Evolutionary conservation across 2,888 invertebrate genomes (phyloP).

Genomic region (Agrochola lychnidis): DNA sequence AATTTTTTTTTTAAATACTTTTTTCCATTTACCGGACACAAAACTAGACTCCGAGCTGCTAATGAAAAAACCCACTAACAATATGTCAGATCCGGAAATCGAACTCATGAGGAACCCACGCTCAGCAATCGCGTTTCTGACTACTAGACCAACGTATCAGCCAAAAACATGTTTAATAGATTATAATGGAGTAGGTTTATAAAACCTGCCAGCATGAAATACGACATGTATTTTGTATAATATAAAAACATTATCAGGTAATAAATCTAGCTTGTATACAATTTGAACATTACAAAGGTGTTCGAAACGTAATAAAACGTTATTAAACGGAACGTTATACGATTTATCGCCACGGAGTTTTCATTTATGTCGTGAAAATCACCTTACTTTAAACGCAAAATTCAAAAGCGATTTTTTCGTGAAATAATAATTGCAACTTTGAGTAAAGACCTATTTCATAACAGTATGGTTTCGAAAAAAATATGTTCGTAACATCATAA

Average conservation of each 20-base stretch:
- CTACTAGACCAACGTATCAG: neutral
- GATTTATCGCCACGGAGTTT: constrained; percentile 46
- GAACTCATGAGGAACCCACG: neutral
- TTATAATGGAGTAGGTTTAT: neutral
- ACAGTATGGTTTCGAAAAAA: neutral
- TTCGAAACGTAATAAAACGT: constrained; percentile 39
- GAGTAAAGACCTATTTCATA: neutral
- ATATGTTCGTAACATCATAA: neutral
- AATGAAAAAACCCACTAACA: neutral
- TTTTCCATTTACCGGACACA: too few relatives aligned
- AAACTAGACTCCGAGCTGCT: neutral
- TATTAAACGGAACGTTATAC: constrained; percentile 36
- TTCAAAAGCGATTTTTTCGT: neutral
- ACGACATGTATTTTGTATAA: constrained; percentile 4
- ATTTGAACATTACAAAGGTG: constrained; percentile 33
- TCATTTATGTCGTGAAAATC: constrained; percentile 44
- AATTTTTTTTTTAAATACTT: too few relatives aligned
- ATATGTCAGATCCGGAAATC: neutral
- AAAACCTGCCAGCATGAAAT: constrained; percentile 5
- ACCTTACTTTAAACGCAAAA: neutral
- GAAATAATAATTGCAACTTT: neutral
- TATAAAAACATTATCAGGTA: constrained; percentile 26
- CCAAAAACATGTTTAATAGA: neutral
- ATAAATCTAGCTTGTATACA: constrained; percentile 41
- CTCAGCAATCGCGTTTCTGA: neutral